These are phyloP conservation scores for Cydia splendana DNA, from an alignment of 1,140 invertebrate species.

Conservation along the genomic window DNA sequence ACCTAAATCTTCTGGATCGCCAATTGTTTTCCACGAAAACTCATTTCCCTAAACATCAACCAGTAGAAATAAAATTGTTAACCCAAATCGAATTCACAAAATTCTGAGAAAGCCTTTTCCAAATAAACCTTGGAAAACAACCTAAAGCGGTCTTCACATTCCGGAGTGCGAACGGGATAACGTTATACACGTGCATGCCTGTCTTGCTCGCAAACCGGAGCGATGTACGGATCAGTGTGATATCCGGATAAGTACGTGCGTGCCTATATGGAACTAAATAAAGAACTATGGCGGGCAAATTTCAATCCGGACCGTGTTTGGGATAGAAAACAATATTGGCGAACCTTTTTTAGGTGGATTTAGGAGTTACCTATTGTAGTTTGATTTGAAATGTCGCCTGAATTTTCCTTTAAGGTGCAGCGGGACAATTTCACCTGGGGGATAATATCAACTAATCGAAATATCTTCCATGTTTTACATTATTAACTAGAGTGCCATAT, in stretches of 20 bases:
- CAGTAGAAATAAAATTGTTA: neutral
- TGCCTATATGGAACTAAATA: neutral
- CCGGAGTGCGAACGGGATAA: too few species aligned
- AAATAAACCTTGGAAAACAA: neutral
- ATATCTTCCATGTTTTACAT: too few species aligned
- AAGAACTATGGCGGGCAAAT: neutral
- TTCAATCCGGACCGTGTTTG: neutral
- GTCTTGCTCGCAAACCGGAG: too few species aligned
- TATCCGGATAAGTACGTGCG: neutral
- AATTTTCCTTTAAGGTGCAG: too few species aligned
- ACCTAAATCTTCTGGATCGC: neutral
- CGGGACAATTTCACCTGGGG: too few species aligned
- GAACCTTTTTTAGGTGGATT: conserved; percentile 10
- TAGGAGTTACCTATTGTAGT: neutral
- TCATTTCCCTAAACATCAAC: neutral
- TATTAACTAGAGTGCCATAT: too few species aligned
- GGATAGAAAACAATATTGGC: neutral
- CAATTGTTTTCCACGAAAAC: neutral
- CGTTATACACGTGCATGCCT: too few species aligned
- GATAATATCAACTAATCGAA: too few species aligned
- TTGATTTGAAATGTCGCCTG: too few species aligned
- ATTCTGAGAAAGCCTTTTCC: neutral
- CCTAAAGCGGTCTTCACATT: too few species aligned
- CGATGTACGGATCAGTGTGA: too few species aligned
- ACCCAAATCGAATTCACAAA: neutral